Conservation (phyloP, 2,797 vertebrate species). For the Poecilia velifera region DNA sequence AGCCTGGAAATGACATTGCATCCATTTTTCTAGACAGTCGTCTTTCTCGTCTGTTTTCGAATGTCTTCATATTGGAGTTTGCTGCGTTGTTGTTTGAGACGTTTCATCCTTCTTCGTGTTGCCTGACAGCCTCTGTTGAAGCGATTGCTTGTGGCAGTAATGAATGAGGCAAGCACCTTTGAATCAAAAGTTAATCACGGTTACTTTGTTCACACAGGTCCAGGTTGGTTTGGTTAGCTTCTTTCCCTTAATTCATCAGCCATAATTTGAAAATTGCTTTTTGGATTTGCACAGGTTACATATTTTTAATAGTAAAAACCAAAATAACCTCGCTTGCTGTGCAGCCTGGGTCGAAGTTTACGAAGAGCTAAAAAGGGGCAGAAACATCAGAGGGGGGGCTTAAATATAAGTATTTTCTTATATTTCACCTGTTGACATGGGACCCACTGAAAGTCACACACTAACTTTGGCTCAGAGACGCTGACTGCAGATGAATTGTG, state of each 20-base stretch:
- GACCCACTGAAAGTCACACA: conserved; percentile 37
- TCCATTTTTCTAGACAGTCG: background rate
- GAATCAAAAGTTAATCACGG: background rate
- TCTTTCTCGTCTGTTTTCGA: background rate
- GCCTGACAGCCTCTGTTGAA: background rate
- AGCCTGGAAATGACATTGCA: background rate
- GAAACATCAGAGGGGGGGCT: no score
- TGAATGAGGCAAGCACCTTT: background rate
- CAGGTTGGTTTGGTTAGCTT: background rate
- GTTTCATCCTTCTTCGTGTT: no score
- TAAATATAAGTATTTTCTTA: background rate
- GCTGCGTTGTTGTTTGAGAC: background rate
- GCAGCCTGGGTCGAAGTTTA: no score
- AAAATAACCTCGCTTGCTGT: no score
- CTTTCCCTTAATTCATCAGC: background rate
- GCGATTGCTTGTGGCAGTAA: background rate
- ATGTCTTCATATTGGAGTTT: background rate
- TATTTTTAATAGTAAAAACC: background rate
- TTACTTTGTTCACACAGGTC: background rate
- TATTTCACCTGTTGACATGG: conserved; percentile 31
- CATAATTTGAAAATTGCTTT: background rate
- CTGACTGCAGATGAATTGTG: conserved; percentile 39
- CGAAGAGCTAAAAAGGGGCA: no score
- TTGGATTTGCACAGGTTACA: background rate
- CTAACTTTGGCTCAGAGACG: conserved; percentile 32